A percentile compares a stretch with the other conserved stretches of the same genome.
Evolutionary conservation across 2,888 invertebrate species (phyloP).

Genomic region (Proisotoma minuta): DNA sequence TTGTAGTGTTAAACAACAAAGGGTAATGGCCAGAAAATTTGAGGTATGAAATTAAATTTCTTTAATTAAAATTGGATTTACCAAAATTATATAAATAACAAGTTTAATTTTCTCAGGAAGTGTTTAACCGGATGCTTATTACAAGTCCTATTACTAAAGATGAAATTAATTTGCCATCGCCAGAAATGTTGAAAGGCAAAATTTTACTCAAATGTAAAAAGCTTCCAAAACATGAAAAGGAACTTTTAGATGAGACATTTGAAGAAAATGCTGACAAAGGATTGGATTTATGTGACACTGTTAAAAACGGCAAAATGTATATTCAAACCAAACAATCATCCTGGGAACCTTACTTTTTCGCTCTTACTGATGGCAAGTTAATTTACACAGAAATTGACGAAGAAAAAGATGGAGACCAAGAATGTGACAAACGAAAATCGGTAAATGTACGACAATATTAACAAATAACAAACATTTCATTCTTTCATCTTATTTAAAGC

Average conservation of each 20-base stretch:
- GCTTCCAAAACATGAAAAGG: conserved; percentile 80
- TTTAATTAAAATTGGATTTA: neutral
- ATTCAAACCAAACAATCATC: conserved; percentile 20
- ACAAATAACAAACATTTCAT: neutral
- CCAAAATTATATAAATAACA: too few species aligned
- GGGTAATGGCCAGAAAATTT: conserved; percentile 81
- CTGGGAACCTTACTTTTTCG: conserved; percentile 41
- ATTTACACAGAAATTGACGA: conserved; percentile 45
- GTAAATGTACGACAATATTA: neutral
- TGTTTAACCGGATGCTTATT: conserved; percentile 79
- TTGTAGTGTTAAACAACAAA: conserved; percentile 80
- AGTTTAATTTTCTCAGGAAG: conserved; percentile 57
- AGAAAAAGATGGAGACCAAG: conserved; percentile 51
- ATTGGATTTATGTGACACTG: conserved; percentile 35
- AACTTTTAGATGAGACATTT: conserved; percentile 59
- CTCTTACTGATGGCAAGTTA: conserved; percentile 33
- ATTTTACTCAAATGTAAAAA: conserved; percentile 88
- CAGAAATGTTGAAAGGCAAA: conserved; percentile 60
- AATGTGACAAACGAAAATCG: neutral
- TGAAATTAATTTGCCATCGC: conserved; percentile 55
- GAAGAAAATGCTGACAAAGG: conserved; percentile 59
- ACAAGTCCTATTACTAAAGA: conserved; percentile 70
- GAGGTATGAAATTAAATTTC: conserved; percentile 16
- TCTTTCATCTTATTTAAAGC: neutral
- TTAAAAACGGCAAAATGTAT: conserved; percentile 45